Percentiles rank a stretch among this genome's conserved stretches.
These are phyloP conservation scores for Centropristis striata DNA, from an alignment of 2,113 vertebrate species.

Conservation along the genomic window DNA sequence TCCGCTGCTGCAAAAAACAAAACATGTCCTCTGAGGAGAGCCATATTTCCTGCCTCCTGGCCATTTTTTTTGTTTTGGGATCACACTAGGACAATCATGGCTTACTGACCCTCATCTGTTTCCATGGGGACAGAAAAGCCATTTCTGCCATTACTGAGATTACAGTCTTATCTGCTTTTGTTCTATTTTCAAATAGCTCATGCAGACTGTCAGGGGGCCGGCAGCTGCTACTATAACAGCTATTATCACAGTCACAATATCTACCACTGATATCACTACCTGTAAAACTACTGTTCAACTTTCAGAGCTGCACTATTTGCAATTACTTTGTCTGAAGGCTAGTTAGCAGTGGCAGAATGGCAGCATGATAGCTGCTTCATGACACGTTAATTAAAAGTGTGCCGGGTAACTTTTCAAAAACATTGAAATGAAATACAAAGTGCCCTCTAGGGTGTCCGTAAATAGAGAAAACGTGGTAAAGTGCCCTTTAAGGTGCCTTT, in stretches of 20 bases:
- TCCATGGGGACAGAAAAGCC: slow-evolving; percentile 77
- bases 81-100: slow-evolving; percentile 51
- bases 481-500: no score
- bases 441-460: no score
- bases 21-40: background rate
- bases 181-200: slow-evolving; percentile 69
- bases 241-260: slow-evolving; percentile 52
- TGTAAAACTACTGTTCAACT: slow-evolving; percentile 29
- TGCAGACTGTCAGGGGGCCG: slow-evolving; percentile 40
- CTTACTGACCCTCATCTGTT: slow-evolving; percentile 76
- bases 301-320: slow-evolving; percentile 15
- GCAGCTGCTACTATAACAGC: slow-evolving; percentile 23
- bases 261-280: slow-evolving; percentile 39
- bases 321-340: slow-evolving; percentile 11
- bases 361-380: no score
- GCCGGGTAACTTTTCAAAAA: no score
- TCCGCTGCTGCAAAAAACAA: background rate
- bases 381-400: no score
- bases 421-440: no score
- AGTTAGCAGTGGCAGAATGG: background rate
- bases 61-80: slow-evolving; percentile 47
- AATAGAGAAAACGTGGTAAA: no score
- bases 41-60: slow-evolving; percentile 9
- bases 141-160: slow-evolving; percentile 79
- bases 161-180: slow-evolving; percentile 78